Conservation (phyloP, 2,797 vertebrate species). For the Poecile montanus region DNA sequence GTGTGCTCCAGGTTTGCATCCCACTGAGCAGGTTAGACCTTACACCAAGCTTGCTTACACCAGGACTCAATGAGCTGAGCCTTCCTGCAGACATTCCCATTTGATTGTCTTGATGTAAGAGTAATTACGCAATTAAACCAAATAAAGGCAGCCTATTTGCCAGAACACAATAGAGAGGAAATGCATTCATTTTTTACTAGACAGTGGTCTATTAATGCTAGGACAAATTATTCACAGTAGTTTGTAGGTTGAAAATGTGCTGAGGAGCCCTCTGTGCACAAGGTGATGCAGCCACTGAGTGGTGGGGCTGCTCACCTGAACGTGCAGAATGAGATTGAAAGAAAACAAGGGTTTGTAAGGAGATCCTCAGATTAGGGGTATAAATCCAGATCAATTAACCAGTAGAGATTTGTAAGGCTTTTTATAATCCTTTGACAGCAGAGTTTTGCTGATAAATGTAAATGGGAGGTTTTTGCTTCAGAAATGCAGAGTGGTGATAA, state of each 20-base stretch:
- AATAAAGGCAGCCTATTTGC: neutral
- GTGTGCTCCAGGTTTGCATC: neutral
- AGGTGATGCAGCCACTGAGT: neutral
- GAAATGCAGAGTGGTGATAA: slow-evolving; percentile 22
- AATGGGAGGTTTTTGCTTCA: slow-evolving; percentile 30
- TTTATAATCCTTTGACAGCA: slow-evolving; percentile 65
- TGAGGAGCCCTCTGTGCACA: neutral
- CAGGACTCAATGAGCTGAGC: neutral
- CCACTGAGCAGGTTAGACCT: neutral
- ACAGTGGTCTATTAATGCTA: neutral
- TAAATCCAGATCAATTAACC: slow-evolving; percentile 63
- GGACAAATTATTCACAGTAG: neutral
- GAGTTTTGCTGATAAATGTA: slow-evolving; percentile 69
- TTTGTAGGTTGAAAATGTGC: neutral
- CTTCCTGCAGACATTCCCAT: neutral
- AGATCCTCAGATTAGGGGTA: slow-evolving; percentile 19
- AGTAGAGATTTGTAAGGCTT: slow-evolving; percentile 42
- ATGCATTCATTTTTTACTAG: neutral
- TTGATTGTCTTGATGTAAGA: slow-evolving; percentile 35
- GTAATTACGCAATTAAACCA: neutral
- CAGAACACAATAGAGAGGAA: neutral
- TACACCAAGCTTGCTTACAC: neutral
- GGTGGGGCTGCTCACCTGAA: neutral
- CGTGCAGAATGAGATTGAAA: neutral
- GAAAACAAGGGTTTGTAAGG: slow-evolving; percentile 31